A percentile compares a stretch with the other conserved stretches of the same genome.
Conservation (phyloP, 2,888 invertebrate species). For the Zygaena filipendulae region DNA sequence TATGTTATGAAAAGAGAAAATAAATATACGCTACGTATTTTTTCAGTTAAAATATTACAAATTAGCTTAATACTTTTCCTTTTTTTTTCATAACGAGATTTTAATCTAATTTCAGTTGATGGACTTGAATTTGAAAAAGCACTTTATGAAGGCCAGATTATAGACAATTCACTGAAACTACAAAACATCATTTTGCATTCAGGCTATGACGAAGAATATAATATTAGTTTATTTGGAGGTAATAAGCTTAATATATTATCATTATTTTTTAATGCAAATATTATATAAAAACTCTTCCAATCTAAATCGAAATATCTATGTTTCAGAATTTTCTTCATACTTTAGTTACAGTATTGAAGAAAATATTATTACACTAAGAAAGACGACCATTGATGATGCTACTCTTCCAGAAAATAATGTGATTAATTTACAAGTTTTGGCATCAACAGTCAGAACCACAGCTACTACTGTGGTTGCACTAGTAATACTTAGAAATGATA, state of each 20-base stretch:
- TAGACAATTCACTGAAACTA: constrained; percentile 26
- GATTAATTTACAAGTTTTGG: constrained; percentile 31
- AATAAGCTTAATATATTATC: constrained; percentile 12
- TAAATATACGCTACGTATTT: too few species aligned
- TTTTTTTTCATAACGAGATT: too few species aligned
- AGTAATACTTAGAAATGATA: constrained; percentile 41
- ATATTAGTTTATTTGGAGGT: constrained; percentile 26
- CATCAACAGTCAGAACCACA: constrained; percentile 23
- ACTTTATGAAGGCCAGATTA: constrained; percentile 32
- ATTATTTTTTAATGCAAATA: background rate
- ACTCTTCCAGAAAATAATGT: constrained; percentile 32
- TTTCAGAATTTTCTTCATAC: constrained; percentile 29
- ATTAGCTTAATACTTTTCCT: too few species aligned
- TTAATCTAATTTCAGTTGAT: background rate
- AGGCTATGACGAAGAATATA: constrained; percentile 27
- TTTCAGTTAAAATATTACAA: too few species aligned
- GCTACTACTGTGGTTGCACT: constrained; percentile 30
- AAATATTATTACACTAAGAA: constrained; percentile 29
- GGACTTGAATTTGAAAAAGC: constrained; percentile 25
- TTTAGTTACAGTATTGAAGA: constrained; percentile 24
- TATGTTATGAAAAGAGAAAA: too few species aligned
- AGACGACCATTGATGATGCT: constrained; percentile 24
- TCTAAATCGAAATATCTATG: too few species aligned
- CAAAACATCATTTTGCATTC: constrained; percentile 26
- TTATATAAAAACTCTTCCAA: background rate